A percentile compares a stretch with the other conserved stretches of the same genome.
Conservation (phyloP, 2,113 vertebrate genomes). For the Phyllostomus hastatus region DNA sequence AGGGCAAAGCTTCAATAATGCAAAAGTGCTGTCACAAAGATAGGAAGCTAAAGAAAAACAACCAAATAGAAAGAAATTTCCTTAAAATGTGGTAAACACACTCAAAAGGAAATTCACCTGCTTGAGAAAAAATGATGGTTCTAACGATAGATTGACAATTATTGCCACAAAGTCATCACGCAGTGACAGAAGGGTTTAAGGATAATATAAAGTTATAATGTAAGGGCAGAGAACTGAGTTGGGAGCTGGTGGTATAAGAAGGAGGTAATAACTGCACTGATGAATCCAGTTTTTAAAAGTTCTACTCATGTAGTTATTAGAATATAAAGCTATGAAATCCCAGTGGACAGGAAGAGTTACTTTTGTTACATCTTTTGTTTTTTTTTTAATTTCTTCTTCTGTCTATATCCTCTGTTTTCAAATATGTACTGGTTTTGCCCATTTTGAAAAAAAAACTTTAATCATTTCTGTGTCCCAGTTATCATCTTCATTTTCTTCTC, state of each 20-base stretch:
- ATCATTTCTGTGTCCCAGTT: background rate
- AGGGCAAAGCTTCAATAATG: background rate
- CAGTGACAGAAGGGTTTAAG: background rate
- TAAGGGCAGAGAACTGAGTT: background rate
- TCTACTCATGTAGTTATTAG: background rate
- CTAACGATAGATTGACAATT: too few relatives aligned
- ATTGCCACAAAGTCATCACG: background rate
- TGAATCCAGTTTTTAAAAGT: background rate
- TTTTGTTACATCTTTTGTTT: background rate
- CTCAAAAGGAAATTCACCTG: background rate
- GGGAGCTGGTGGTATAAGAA: background rate
- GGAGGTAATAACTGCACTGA: background rate
- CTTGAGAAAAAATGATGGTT: background rate
- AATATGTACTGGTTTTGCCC: background rate
- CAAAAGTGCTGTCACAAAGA: background rate
- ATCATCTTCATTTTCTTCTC: background rate
- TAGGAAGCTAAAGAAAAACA: background rate
- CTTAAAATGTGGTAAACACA: background rate
- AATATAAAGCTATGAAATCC: background rate
- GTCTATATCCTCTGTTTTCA: background rate
- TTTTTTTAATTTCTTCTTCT: slow-evolving; percentile 11
- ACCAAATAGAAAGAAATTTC: background rate
- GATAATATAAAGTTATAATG: fast-evolving
- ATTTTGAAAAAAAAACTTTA: background rate
- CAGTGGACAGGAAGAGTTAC: background rate